phyloP scores from a whole-genome alignment of 2,113 vertebrate genomes.

The Sander vitreus region DNA sequence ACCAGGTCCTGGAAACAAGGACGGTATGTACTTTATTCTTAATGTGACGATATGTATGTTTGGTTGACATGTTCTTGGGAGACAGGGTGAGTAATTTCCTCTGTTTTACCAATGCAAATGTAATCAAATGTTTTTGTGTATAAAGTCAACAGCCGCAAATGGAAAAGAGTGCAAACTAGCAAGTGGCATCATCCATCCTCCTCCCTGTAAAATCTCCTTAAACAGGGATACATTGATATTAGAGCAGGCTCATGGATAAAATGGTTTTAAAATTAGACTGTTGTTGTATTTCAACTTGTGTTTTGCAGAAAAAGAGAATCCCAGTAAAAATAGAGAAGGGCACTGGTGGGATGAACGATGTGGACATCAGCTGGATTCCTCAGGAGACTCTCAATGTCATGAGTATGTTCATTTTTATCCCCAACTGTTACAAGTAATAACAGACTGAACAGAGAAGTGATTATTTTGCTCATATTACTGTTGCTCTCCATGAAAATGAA shows the following conservation, averaged over 20 bases:
- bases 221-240: neutral
- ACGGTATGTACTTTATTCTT: slow-evolving; percentile 72
- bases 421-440: slow-evolving; percentile 5
- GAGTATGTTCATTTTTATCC: slow-evolving; percentile 76
- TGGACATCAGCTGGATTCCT: slow-evolving; percentile 88
- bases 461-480: neutral
- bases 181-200: neutral
- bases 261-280: neutral
- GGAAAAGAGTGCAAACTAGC: neutral
- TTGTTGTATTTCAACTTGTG: slow-evolving; percentile 12
- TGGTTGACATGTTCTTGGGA: neutral
- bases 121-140: neutral
- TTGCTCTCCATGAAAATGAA: neutral
- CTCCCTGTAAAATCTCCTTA: neutral
- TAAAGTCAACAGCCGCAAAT: neutral
- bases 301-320: slow-evolving; percentile 80
- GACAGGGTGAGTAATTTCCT: neutral
- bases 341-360: slow-evolving; percentile 78
- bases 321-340: slow-evolving; percentile 84
- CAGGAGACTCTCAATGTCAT: slow-evolving; percentile 86
- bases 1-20: slow-evolving; percentile 83
- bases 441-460: no score
- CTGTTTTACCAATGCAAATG: neutral
- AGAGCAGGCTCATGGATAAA: neutral
- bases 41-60: neutral